Conservation (phyloP, 2,113 vertebrate species). For the Elgaria multicarinata region DNA sequence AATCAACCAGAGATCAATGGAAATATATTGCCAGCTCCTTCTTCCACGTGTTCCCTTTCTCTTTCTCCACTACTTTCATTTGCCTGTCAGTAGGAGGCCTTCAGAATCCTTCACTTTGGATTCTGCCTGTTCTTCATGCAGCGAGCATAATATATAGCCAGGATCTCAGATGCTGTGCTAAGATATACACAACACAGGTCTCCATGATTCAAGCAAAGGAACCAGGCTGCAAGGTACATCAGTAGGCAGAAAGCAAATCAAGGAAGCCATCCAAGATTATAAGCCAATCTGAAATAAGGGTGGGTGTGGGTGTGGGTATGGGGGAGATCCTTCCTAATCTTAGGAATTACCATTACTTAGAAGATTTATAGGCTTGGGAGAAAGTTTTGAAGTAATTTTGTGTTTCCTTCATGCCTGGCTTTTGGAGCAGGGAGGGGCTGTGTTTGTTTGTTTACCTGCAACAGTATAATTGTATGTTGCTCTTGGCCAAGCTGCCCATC, state of each 20-base stretch:
- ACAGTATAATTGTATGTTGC: neutral
- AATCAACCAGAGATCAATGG: neutral
- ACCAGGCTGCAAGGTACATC: neutral
- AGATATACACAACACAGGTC: neutral
- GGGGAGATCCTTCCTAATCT: too few species aligned
- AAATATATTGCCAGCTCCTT: neutral
- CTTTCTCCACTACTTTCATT: neutral
- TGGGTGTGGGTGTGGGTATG: too few species aligned
- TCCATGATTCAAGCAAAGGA: neutral
- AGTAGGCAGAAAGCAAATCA: neutral
- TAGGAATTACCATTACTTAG: neutral
- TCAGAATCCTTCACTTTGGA: neutral
- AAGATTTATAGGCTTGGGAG: neutral
- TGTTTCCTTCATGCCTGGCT: neutral
- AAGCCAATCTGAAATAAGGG: too few species aligned
- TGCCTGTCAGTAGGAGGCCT: neutral
- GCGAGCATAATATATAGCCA: neutral
- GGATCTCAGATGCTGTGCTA: neutral
- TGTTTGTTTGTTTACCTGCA: neutral
- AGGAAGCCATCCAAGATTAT: neutral
- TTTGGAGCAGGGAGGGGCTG: neutral
- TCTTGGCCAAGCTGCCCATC: neutral
- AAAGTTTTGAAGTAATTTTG: neutral
- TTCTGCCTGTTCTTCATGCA: neutral
- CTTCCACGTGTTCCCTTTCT: neutral